Conservation (phyloP, 2,888 invertebrate genomes). For the Synergus laeviventris region DNA sequence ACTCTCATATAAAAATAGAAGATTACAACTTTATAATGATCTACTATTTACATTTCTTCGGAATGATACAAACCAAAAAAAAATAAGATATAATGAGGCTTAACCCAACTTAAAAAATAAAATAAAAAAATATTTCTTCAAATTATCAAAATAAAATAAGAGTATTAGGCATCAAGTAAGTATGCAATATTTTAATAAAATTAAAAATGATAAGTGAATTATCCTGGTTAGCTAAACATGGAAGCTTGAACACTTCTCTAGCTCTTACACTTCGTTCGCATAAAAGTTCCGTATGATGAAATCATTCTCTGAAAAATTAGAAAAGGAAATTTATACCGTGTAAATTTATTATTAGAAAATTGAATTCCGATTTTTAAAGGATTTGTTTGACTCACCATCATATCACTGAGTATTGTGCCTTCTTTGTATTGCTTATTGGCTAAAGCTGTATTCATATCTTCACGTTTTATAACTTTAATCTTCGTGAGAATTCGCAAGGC, state of each 20-base stretch:
- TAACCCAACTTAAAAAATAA: background rate
- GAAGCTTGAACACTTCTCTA: background rate
- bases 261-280: background rate
- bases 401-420: background rate
- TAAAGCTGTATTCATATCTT: background rate
- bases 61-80: background rate
- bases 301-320: conserved; percentile 11
- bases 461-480: background rate
- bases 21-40: background rate
- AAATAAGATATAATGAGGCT: background rate
- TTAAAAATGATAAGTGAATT: background rate
- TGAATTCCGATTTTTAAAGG: background rate
- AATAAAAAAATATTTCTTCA: background rate
- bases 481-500: background rate
- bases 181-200: conserved; percentile 8
- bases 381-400: conserved; percentile 15
- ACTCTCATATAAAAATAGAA: background rate
- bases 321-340: background rate
- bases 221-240: background rate
- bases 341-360: background rate
- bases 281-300: background rate
- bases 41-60: conserved; percentile 19
- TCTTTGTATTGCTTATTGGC: background rate
- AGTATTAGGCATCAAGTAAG: background rate
- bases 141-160: background rate